phyloP scores from a whole-genome alignment of 2,113 vertebrate species.

The Tetraodon nigroviridis region DNA sequence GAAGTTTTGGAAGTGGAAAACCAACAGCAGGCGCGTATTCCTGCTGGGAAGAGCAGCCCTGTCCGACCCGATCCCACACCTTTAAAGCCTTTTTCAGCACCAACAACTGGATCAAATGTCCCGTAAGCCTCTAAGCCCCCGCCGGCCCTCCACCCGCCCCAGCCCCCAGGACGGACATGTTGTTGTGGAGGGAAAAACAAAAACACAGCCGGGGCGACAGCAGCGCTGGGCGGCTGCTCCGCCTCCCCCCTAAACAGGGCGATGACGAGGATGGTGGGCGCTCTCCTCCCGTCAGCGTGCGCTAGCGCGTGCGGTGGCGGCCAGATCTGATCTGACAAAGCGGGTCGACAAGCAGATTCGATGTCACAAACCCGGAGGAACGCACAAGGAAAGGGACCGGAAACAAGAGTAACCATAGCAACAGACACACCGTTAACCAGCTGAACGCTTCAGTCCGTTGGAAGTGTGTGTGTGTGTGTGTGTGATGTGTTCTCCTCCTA shows the following conservation, averaged over 20 bases:
- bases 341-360: too few relatives aligned
- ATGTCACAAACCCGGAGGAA: too few relatives aligned
- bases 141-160: neutral
- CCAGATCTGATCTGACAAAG: too few relatives aligned
- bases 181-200: constrained; percentile 18
- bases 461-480: constrained; percentile 11
- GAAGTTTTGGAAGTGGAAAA: constrained; percentile 7
- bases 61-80: neutral
- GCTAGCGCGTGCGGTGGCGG: too few relatives aligned
- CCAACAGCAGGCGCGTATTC: constrained; percentile 8
- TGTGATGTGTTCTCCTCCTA: neutral
- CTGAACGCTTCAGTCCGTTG: constrained; percentile 21
- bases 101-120: constrained; percentile 35
- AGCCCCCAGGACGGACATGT: constrained; percentile 25
- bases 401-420: too few relatives aligned
- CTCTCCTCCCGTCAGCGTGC: too few relatives aligned
- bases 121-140: constrained; percentile 30
- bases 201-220: neutral
- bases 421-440: too few relatives aligned
- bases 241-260: too few relatives aligned
- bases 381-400: too few relatives aligned
- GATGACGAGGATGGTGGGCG: too few relatives aligned
- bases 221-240: too few relatives aligned
- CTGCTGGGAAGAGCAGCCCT: neutral
- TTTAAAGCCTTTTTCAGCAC: constrained; percentile 15